Evolutionary conservation across 2,888 invertebrate species (phyloP).

Genomic region (Salpingus planirostris): DNA sequence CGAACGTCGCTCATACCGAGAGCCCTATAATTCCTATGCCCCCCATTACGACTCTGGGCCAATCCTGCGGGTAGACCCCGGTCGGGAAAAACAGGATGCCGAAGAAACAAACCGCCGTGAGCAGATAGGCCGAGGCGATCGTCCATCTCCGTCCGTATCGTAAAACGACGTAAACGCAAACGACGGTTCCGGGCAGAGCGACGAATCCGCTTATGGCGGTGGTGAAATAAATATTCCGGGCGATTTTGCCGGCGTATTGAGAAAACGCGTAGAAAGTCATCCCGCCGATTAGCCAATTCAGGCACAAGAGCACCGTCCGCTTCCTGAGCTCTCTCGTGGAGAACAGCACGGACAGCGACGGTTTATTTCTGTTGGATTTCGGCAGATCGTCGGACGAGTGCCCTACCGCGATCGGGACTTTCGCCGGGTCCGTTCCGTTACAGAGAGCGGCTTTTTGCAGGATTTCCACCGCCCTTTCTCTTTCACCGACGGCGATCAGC

Average conservation of each 20-base stretch:
- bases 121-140: conserved; percentile 42
- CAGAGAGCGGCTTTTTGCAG: conserved; percentile 33
- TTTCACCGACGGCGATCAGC: conserved; percentile 49
- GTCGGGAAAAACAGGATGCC: conserved; percentile 45
- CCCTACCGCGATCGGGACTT: conserved; percentile 16
- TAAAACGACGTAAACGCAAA: conserved; percentile 45
- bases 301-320: conserved; percentile 44
- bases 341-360: conserved; percentile 42
- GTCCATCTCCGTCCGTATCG: conserved; percentile 46
- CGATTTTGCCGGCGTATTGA: conserved; percentile 49
- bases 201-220: conserved; percentile 48
- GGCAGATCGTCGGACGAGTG: conserved; percentile 28
- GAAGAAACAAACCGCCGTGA: conserved; percentile 46
- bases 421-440: conserved; percentile 26
- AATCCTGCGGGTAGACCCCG: conserved; percentile 42
- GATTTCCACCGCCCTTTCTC: conserved; percentile 44
- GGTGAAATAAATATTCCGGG: conserved; percentile 47
- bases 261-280: conserved; percentile 52
- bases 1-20: conserved; percentile 46
- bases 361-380: conserved; percentile 25
- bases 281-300: conserved; percentile 52
- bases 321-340: conserved; percentile 45
- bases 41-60: conserved; percentile 50
- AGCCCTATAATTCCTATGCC: conserved; percentile 57
- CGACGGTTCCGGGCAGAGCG: conserved; percentile 46